Evolutionary conservation across 1,140 invertebrate species (phyloP).

Genomic region (Samia ricini): DNA sequence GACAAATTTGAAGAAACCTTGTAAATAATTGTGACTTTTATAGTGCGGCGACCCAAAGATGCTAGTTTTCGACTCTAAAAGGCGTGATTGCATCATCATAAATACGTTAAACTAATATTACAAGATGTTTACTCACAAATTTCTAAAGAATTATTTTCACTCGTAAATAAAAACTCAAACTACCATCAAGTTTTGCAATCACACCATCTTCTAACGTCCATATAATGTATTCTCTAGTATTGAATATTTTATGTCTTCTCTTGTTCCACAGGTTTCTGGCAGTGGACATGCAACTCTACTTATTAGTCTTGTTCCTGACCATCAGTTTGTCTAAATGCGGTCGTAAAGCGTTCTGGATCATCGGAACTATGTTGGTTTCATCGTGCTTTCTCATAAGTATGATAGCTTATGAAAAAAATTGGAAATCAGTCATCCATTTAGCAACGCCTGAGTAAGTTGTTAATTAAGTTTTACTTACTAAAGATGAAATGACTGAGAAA

Average conservation of each 20-base stretch:
- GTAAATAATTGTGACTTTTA: too few relatives aligned
- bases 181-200: too few relatives aligned
- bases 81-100: too few relatives aligned
- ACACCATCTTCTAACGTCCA: not conserved
- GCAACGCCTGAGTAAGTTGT: slow-evolving; percentile 9
- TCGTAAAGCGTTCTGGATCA: not conserved
- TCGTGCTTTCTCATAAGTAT: not conserved
- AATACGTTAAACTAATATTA: too few relatives aligned
- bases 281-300: slow-evolving; percentile 6
- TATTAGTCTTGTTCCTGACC: not conserved
- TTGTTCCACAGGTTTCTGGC: slow-evolving; percentile 6
- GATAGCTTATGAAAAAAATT: not conserved
- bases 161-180: too few relatives aligned
- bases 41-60: too few relatives aligned
- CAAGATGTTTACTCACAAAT: too few relatives aligned
- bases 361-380: slow-evolving; percentile 4
- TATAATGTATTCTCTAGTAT: not conserved
- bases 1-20: too few relatives aligned
- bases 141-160: too few relatives aligned
- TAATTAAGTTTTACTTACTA: not conserved
- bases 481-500: not conserved
- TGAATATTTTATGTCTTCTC: too few relatives aligned
- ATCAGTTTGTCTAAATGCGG: not conserved
- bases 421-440: not conserved
- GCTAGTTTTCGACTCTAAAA: too few relatives aligned